phyloP scores from a whole-genome alignment of 2,113 vertebrate genomes.

The Eptesicus fuscus region DNA sequence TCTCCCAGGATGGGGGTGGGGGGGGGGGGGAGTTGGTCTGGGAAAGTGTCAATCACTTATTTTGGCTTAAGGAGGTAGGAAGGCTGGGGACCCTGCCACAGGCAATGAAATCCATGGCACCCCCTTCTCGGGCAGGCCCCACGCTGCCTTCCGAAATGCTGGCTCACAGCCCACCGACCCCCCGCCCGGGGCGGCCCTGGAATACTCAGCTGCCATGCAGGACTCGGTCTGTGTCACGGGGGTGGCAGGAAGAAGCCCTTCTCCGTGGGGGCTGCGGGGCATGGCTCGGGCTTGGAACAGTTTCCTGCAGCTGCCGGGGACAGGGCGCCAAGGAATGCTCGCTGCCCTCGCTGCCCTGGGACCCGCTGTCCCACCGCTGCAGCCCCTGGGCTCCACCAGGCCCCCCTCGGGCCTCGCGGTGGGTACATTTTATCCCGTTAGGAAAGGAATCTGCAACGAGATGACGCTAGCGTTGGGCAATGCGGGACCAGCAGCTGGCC shows the following conservation, averaged over 20 bases:
- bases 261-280: background rate
- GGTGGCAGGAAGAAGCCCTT: constrained; percentile 26
- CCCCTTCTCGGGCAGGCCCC: background rate
- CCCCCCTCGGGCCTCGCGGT: background rate
- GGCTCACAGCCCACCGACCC: background rate
- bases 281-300: constrained; percentile 15
- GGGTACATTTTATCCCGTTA: constrained; percentile 37
- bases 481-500: background rate
- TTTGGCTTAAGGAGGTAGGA: background rate
- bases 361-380: background rate
- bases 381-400: background rate
- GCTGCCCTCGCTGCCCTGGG: constrained; percentile 42
- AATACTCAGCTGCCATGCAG: background rate
- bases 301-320: constrained; percentile 64
- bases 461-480: background rate
- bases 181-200: background rate
- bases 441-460: constrained; percentile 47
- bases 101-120: background rate
- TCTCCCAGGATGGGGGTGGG: no score
- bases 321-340: constrained; percentile 54
- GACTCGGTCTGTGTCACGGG: background rate
- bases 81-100: background rate
- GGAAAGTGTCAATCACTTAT: background rate
- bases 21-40: background rate
- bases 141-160: background rate